Base-by-base conservation (phyloP, 2,797 vertebrate species). In the Thunnus albacares region DNA sequence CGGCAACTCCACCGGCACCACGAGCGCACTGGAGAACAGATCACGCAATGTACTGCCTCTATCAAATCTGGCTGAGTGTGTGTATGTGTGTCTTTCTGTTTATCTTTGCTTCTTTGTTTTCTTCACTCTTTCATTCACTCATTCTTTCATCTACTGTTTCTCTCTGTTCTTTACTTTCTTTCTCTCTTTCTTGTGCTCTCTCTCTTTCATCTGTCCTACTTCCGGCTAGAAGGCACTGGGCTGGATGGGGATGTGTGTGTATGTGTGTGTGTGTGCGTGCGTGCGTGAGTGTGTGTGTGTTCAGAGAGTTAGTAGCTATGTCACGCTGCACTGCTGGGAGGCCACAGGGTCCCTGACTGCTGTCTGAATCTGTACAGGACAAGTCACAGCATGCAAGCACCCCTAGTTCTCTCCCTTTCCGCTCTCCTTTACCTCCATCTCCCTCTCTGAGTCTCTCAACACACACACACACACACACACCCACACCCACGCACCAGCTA, bases 271-370 rank as follows among this genome's bases (percentile, higher is more conserved):
- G 43, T 64, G 51, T 68, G 64, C 67, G 71, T 67, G 80, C 35
- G 63, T 75, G 70, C 76, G 80, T 74, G 69, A 41, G 67, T 77
- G 62, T 38, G 58, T 52, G 64, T 10, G 66, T 28, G 38, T 10
- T 45, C 12, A 45, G 26, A 62, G 62, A 65, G 75, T 77, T 75
- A 82, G 89, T 86, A 87, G 89, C 91, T 89, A 86, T 89, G 89
- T 93, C 87, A 90, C 61, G 71, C 80, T 87, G 87, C 66, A 77
- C 89, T 90, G 86, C 83, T 90, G 87, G 62, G 85, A 90, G 87
- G 90, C 89, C 88, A 79, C 85, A 86, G 89, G 86, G 81, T 89
- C 87, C 70, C 78, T 83, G 83, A 89, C 88, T 90, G 84, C 88
- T 86, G 84, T 90, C 89, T 92, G 82, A 86, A 87, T 88, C 69